A percentile compares a stretch with the other conserved stretches of the same genome.
phyloP scores from a whole-genome alignment of 2,113 vertebrate genomes.

The Laterallus jamaicensis region DNA sequence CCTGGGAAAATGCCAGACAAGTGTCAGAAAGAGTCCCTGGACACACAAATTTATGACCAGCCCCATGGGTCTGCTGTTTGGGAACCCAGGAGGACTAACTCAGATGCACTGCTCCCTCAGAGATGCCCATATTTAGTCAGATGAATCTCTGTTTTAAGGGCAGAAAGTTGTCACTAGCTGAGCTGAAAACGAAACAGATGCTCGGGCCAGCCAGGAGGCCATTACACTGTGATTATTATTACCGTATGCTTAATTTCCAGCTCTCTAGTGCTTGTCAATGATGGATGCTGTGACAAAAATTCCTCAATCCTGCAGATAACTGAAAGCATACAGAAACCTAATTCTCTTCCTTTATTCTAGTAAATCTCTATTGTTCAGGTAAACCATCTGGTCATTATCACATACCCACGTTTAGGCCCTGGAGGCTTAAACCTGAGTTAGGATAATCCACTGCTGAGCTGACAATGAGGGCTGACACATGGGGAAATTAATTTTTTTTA shows the following conservation, averaged over 20 bases:
- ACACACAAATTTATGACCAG: background rate
- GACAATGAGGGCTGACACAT: background rate
- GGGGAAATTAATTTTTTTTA: background rate
- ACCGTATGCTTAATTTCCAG: slow-evolving; percentile 34
- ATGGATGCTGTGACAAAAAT: slow-evolving; percentile 8
- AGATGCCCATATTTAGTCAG: background rate
- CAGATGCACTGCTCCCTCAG: background rate
- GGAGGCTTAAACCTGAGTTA: background rate
- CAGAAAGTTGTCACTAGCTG: background rate
- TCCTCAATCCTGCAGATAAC: slow-evolving; percentile 14
- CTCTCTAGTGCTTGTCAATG: slow-evolving; percentile 1
- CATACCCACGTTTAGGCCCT: background rate
- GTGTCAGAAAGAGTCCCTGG: background rate
- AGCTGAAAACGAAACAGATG: slow-evolving; percentile 45
- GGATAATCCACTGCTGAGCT: slow-evolving; percentile 25
- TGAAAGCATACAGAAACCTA: background rate
- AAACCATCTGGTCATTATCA: slow-evolving; percentile 23
- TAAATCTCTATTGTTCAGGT: slow-evolving; percentile 28
- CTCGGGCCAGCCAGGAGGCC: slow-evolving; percentile 23
- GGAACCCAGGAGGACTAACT: background rate
- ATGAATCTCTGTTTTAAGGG: background rate
- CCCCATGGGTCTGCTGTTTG: background rate
- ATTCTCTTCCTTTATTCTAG: background rate
- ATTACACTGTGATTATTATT: slow-evolving; percentile 42
- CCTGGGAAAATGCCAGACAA: background rate